Evolutionary conservation across 2,113 vertebrate genomes (phyloP).

Genomic region (Psittacula cyanocephala): DNA sequence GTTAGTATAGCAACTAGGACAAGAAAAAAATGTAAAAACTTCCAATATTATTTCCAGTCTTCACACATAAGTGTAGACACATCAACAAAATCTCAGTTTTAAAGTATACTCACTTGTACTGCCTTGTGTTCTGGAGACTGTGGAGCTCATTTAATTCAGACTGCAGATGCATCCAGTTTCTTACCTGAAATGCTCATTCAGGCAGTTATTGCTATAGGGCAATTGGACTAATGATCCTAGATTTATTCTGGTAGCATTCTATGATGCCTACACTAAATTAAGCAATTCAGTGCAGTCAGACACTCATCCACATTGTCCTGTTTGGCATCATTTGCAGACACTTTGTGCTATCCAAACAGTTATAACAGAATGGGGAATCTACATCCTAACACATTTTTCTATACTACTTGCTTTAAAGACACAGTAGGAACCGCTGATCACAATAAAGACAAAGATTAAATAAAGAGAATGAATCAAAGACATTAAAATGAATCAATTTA

Average conservation of each 20-base stretch:
- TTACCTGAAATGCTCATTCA: neutral
- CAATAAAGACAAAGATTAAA: neutral
- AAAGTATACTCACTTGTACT: neutral
- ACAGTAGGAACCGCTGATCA: neutral
- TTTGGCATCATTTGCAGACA: neutral
- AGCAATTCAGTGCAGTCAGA: neutral
- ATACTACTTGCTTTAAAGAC: neutral
- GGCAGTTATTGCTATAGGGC: neutral
- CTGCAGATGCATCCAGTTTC: neutral
- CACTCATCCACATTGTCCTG: neutral
- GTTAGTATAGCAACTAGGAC: neutral
- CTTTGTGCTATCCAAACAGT: neutral
- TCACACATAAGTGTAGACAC: neutral
- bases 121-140: neutral
- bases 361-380: neutral
- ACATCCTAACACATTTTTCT: neutral
- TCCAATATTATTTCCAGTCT: neutral
- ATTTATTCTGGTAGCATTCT: neutral
- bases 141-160: neutral
- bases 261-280: neutral
- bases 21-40: neutral
- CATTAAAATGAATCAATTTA: neutral
- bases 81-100: neutral
- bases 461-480: neutral
- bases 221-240: neutral